Base-by-base conservation (phyloP, 2,797 vertebrate genomes). In the Graptemys geographica region DNA sequence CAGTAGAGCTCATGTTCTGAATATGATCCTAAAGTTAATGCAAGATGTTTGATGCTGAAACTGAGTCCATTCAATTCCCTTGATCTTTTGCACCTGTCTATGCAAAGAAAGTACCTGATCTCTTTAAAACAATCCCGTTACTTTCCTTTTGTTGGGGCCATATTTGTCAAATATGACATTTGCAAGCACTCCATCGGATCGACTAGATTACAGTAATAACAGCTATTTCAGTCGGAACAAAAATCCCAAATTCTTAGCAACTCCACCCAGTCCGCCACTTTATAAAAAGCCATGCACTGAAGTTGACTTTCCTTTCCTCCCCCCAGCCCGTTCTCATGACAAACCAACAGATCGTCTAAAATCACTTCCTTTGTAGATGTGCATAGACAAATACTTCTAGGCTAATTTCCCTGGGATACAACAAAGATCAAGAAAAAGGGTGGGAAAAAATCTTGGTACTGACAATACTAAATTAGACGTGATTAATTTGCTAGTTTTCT, bases 401-500 rank as follows among this genome's bases (percentile, higher is more conserved):
- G 88, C 87, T 92, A 79, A 87, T 94, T 92, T 90, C 87, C 89
- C 80, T 84, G 81, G 79, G 81, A 89, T 84, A 84, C 59, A 86
- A 87, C 51, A 41, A 84, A 84, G 89, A 87, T 89, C 81, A 93
- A 91, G 23, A 18, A 37, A 25, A 84, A 47, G 76, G 88, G 31
- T 33, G 49, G 51, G 65, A 81, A 79, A 52, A 52, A 69, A 83
- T 84, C 53, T 62, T 52, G 49, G 53, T 83, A 79, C 80, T 80
- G 91, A 92, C 59, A 88, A 90, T 82, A 59, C 52, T 81, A 81
- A 89, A 81, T 74, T 76, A 88, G 90, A 79, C 81, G 79, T 88
- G 86, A 90, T 91, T 89, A 65, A 84, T 91, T 90, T n/a, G 84
- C 90, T 90, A 83, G 87, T 90, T 93, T 90, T 90, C 85, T 90